Base-by-base conservation (phyloP, 1,140 invertebrate species). In the Pachypeltis micranthus region DNA sequence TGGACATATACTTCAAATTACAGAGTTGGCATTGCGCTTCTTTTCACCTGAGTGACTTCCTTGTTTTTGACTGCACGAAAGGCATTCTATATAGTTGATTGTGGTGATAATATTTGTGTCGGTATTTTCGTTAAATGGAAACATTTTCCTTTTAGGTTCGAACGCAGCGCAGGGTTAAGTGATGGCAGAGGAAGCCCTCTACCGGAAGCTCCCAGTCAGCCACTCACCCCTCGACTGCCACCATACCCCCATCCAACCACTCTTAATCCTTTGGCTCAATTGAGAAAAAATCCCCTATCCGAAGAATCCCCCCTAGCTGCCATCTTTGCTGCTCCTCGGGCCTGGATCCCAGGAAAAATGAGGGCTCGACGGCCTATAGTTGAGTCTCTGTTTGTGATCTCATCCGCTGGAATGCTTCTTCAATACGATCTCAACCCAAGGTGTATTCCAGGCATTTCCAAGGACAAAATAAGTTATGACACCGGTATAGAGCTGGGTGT, bases 361-460 rank as follows among this genome's bases (percentile, higher is more conserved):
- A 14, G 44, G 12, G 59, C 34, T 3, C 54, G 23, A 19, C 28
- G 44, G n/a, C 34, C 27, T 21, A 58, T 60, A 10, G 63, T 89
- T 2, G 90, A 93, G 70, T 90, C 91, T 19, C 78, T 97, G 1
- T 96, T 93, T 73, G 81, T 96, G 1, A 89, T 94, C 82, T 86
- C 89, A 39, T 90, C 88, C 66, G 85, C 88, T 71, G 93, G 93
- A 25, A 85, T 82, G 62, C 80, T 98, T 67, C 82, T 93, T 63
- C 92, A 97, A 72, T 95, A 97, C 67, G 83, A 90, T 72, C 78
- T 98, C 67, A 89, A 96, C 71, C 91, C 91, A 0, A 83, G 83
- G 70, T 83, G 85, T 66, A 77, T 79, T 63, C 73, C 82, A 73
- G 87, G 81, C 69, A 77, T 91, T 67, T 83, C 87, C 58, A 93